Conservation (phyloP, 2,113 vertebrate species). For the Hydrolagus affinis region DNA sequence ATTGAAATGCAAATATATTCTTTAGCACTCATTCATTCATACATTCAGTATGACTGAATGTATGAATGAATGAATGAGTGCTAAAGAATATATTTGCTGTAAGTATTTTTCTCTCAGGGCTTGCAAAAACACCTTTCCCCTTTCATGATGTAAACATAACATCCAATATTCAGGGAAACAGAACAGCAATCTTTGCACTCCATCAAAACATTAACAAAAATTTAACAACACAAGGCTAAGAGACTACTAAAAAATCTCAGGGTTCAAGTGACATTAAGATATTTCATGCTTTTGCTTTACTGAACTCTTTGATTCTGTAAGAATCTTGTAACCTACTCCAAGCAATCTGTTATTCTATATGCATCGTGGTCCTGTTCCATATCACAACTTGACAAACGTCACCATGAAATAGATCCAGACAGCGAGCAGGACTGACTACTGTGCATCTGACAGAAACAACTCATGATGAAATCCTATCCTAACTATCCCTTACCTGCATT, state of each 20-base stretch:
- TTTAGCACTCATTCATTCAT: no score
- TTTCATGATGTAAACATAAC: background rate
- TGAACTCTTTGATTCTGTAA: background rate
- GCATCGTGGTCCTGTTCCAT: background rate
- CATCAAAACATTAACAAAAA: background rate
- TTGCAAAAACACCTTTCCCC: background rate
- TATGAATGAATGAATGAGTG: no score
- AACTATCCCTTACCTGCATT: background rate
- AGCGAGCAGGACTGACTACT: background rate
- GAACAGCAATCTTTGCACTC: background rate
- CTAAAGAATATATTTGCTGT: background rate
- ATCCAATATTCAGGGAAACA: background rate
- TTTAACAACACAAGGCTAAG: background rate
- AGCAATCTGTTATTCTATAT: background rate
- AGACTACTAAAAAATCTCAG: no score
- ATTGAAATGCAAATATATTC: background rate
- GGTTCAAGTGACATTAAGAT: background rate
- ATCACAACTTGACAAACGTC: background rate
- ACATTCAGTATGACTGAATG: no score
- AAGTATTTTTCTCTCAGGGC: background rate
- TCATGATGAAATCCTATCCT: background rate
- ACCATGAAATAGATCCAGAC: background rate
- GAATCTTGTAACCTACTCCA: background rate
- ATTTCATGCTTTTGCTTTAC: background rate
- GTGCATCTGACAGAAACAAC: background rate